A percentile compares a stretch with the other conserved stretches of the same genome.
Conservation (phyloP, 1,140 invertebrate genomes). For the Agrilus planipennis region DNA sequence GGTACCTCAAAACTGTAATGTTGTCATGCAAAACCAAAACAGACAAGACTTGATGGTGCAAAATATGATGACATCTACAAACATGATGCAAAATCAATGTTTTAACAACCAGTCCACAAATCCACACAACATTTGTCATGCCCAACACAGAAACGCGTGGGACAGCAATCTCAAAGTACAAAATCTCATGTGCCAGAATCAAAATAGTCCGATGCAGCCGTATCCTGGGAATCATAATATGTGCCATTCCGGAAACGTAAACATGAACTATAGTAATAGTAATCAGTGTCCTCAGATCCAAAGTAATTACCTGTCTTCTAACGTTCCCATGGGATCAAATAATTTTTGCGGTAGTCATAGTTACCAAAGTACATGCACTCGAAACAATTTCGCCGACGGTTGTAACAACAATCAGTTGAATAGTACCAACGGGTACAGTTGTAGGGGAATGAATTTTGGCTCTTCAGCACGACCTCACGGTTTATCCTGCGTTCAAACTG, state of each 20-base stretch:
- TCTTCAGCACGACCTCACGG: conserved; percentile 3
- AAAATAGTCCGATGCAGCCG: conserved; percentile 15
- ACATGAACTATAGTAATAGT: conserved; percentile 14
- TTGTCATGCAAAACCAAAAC: conserved; percentile 14
- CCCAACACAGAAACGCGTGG: conserved; percentile 11
- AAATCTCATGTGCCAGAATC: conserved; percentile 15
- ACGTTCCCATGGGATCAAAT: conserved; percentile 34
- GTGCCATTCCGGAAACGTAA: conserved; percentile 9
- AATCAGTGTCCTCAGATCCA: conserved; percentile 11
- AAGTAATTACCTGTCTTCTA: conserved; percentile 8
- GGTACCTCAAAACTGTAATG: conserved; percentile 13
- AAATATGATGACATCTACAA: conserved; percentile 19
- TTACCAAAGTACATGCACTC: conserved; percentile 25
- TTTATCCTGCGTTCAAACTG: conserved; percentile 18
- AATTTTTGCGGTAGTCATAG: conserved; percentile 38
- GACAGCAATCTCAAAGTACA: conserved; percentile 10
- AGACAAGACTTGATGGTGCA: conserved; percentile 22
- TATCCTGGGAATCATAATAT: conserved; percentile 13
- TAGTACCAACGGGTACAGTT: conserved; percentile 16
- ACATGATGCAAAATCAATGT: conserved; percentile 32
- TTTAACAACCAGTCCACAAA: conserved; percentile 13
- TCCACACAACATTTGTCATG: conserved; percentile 14
- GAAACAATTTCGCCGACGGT: conserved; percentile 11
- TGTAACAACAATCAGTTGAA: conserved; percentile 14
- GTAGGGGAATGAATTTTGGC: conserved; percentile 9